These are phyloP conservation scores for Dolomedes plantarius DNA, from an alignment of 2,888 invertebrate genomes.

Conservation along the genomic window DNA sequence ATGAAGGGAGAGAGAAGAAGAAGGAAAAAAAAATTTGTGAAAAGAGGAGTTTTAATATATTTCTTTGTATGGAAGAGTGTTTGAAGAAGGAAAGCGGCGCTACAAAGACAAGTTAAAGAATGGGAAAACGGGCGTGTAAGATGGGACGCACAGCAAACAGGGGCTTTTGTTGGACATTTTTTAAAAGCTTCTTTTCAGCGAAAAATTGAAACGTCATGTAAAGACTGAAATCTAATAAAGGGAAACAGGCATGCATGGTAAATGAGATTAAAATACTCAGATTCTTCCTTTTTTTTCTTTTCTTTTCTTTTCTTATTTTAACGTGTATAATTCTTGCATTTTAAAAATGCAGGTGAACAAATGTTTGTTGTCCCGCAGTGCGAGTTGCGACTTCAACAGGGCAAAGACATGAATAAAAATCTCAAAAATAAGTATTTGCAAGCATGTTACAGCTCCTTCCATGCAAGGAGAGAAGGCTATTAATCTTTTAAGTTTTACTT, in stretches of 20 bases:
- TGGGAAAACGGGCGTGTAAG: conserved; percentile 1
- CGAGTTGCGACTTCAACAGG: too few relatives aligned
- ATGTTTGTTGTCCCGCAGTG: too few relatives aligned
- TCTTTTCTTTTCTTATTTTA: too few relatives aligned
- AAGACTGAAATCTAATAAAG: conserved; percentile 6
- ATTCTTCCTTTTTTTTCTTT: too few relatives aligned
- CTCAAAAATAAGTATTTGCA: too few relatives aligned
- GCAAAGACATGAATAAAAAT: too few relatives aligned
- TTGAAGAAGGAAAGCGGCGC: conserved; percentile 38
- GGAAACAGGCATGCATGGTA: neutral
- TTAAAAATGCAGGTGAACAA: neutral
- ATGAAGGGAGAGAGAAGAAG: too few relatives aligned
- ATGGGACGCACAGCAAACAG: conserved; percentile 5
- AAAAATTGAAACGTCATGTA: conserved; percentile 12
- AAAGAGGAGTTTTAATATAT: conserved; percentile 61
- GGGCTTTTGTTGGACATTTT: neutral
- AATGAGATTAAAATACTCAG: neutral
- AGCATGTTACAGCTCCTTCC: too few relatives aligned
- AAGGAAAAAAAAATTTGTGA: conserved; percentile 20
- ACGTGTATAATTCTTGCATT: too few relatives aligned
- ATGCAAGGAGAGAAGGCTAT: too few relatives aligned
- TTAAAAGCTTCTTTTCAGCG: conserved; percentile 7
- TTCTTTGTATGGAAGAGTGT: conserved; percentile 57
- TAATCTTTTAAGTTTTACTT: too few relatives aligned
- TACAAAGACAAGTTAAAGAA: conserved; percentile 41